Conservation (phyloP, 2,113 vertebrate genomes). For the Ifrita kowaldi region DNA sequence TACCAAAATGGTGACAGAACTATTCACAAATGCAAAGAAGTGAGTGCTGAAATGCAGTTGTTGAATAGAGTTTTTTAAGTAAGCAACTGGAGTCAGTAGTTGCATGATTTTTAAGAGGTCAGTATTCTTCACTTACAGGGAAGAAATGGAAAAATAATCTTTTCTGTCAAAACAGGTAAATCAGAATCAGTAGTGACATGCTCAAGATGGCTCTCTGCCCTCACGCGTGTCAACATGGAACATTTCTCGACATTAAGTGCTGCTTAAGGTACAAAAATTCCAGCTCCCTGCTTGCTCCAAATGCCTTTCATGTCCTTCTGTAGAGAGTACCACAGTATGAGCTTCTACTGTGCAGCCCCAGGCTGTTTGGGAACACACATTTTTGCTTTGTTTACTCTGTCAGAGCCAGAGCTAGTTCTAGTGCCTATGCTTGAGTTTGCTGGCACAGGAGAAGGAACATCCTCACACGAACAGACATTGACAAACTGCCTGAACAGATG, state of each 20-base stretch:
- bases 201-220: background rate
- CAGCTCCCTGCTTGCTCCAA: background rate
- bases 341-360: background rate
- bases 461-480: background rate
- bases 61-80: background rate
- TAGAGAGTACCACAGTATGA: background rate
- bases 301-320: background rate
- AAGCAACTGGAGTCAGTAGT: background rate
- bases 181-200: background rate
- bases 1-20: background rate
- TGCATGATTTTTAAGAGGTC: background rate
- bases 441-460: background rate
- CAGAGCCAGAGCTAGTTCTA: background rate
- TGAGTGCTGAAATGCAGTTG: background rate
- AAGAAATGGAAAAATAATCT: background rate
- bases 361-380: background rate
- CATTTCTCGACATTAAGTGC: background rate
- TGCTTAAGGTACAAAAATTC: background rate
- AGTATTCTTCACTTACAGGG: background rate
- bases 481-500: background rate
- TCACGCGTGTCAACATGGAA: rapidly evolving
- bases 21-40: background rate
- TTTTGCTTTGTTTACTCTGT: background rate
- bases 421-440: rapidly evolving
- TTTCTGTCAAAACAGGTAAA: background rate